Percentiles rank a stretch among this genome's conserved stretches.
Evolutionary conservation across 2,797 vertebrate species (phyloP).

Genomic region (Notoglanidium macrostoma): DNA sequence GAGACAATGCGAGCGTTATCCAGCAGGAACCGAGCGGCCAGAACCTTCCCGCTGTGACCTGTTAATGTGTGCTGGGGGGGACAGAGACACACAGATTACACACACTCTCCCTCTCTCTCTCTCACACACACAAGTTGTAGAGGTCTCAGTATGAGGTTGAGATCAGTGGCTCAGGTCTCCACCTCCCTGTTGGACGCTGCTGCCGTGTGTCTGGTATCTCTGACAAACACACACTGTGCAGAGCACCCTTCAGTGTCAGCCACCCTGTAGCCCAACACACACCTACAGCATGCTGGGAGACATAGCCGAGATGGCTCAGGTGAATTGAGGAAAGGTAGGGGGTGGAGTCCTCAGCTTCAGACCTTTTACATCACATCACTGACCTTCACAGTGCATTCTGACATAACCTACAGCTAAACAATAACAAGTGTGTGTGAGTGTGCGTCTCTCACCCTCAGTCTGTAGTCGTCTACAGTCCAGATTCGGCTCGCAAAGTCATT

Average conservation of each 20-base stretch:
- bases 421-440: neutral
- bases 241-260: conserved; percentile 76
- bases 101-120: neutral
- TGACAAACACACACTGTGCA: conserved; percentile 68
- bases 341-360: conserved; percentile 68
- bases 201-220: conserved; percentile 52
- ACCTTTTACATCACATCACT: conserved; percentile 85
- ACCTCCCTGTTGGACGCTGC: conserved; percentile 70
- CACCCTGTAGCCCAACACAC: conserved; percentile 62
- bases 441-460: conserved; percentile 84
- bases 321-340: conserved; percentile 49
- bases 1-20: conserved; percentile 96
- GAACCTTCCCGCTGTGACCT: conserved; percentile 94
- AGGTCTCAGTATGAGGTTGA: conserved; percentile 53
- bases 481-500: conserved; percentile 98
- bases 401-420: neutral
- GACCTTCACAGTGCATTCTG: conserved; percentile 54
- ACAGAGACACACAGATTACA: neutral
- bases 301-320: conserved; percentile 73
- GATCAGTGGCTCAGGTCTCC: conserved; percentile 44
- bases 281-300: conserved; percentile 72
- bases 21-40: conserved; percentile 92
- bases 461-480: conserved; percentile 95
- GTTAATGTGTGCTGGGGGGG: conserved; percentile 88
- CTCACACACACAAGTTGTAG: neutral